These are phyloP conservation scores for Tachycineta bicolor DNA, from an alignment of 2,113 vertebrate genomes.

Conservation along the genomic window DNA sequence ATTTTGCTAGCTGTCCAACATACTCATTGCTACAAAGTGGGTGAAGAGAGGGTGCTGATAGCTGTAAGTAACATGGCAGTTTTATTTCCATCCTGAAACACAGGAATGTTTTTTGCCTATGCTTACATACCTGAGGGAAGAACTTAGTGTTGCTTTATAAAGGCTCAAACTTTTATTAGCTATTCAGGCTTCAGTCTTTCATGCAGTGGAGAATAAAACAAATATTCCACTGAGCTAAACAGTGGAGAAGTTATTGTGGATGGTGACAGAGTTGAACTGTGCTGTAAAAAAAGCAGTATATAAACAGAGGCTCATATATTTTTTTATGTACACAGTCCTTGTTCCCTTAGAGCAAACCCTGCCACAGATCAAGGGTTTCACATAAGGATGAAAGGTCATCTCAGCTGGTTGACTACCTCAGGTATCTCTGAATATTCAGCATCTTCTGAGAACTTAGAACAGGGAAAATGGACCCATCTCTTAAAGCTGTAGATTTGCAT, in stretches of 20 bases:
- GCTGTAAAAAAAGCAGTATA: background rate
- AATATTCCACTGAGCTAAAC: slow-evolving; percentile 13
- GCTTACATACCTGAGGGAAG: background rate
- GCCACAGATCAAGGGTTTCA: background rate
- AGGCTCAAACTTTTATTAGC: slow-evolving; percentile 21
- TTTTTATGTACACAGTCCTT: background rate
- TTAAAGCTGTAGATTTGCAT: background rate
- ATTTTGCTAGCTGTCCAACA: background rate
- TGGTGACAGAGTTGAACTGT: background rate
- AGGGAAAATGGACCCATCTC: background rate
- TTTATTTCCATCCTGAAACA: background rate
- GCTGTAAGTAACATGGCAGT: background rate
- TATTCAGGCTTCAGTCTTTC: slow-evolving; percentile 8
- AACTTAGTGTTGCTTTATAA: background rate
- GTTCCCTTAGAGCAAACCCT: background rate
- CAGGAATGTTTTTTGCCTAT: background rate
- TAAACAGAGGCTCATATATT: slow-evolving; percentile 15
- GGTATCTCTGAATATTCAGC: background rate
- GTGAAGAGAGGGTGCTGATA: background rate
- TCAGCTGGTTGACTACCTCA: background rate
- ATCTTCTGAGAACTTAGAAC: background rate
- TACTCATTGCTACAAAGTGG: background rate
- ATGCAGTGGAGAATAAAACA: slow-evolving; percentile 13
- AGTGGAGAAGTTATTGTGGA: background rate
- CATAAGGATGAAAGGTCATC: background rate